Percentiles rank a stretch among this genome's conserved stretches.
Conservation (phyloP, 2,888 invertebrate species). For the Eupithecia inturbata region DNA sequence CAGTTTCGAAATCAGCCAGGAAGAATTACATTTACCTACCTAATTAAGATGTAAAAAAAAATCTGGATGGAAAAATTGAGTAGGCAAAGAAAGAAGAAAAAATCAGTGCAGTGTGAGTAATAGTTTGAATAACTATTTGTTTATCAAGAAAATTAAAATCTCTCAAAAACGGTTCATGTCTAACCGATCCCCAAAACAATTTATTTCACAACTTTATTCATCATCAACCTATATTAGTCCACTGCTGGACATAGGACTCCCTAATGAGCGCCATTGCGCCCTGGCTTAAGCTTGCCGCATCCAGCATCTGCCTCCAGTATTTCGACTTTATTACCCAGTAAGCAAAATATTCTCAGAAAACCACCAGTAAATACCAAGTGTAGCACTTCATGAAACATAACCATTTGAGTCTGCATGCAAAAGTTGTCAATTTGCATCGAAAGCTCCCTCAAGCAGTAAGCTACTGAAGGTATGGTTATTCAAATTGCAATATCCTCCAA, state of each 20-base stretch:
- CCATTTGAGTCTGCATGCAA: constrained; percentile 24
- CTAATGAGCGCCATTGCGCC: too few relatives aligned
- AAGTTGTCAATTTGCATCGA: constrained; percentile 30
- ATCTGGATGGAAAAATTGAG: neutral
- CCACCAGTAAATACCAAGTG: neutral
- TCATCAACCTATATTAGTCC: too few relatives aligned
- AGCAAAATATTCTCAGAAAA: neutral
- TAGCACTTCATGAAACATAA: constrained; percentile 6
- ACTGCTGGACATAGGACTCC: too few relatives aligned
- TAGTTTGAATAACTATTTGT: neutral
- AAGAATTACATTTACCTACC: neutral
- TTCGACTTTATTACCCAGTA: too few relatives aligned
- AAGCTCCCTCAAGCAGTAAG: constrained; percentile 11
- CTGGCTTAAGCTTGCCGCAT: too few relatives aligned
- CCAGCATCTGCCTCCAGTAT: too few relatives aligned
- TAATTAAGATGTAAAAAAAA: too few relatives aligned
- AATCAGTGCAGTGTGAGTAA: neutral
- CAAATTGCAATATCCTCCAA: constrained; percentile 25
- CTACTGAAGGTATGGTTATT: constrained; percentile 25
- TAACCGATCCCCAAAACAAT: neutral
- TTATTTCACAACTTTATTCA: too few relatives aligned
- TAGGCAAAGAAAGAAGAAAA: neutral
- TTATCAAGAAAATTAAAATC: neutral
- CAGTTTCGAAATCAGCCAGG: neutral
- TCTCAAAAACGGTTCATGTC: neutral